Evolutionary conservation across 1,140 invertebrate species (phyloP), one percentile per base, ranked within the genome.

Genomic region (Bursaphelenchus mucronatus): DNA sequence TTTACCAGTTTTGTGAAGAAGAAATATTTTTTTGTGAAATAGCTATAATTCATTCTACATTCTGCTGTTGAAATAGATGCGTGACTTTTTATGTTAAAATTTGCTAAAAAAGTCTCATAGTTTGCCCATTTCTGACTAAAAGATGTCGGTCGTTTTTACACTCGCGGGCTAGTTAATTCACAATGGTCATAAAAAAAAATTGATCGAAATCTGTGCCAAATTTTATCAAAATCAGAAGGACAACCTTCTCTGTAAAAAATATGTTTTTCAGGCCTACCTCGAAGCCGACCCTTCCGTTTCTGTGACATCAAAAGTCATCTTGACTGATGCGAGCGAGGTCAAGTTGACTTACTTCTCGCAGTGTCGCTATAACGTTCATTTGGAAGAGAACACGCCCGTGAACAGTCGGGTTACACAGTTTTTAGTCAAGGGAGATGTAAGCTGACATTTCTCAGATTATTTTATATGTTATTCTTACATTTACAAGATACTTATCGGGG

Each of bases 301-400:
- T 21, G 46, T 65, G 30, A 40, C 40, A 13, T 21, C 71, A 39
- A 64, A 55, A 53, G 46, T 75, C 21, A 51, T 59, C 17, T 54
- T 73, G 44, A 76, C 40, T 39, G 71, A 73, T 41, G 59, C 67
- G 17, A 61, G 68, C 6, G 71, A 73, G 49, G 70, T 73, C 15
- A 56, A 54, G 40, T 44, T 73, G 17, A 71, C 71, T 8, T 75
- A 73, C 52, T 73, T 73, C 50, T 50, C 73, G 11, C 74, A 73
- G 52, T 73, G 71, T 47, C 74, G 67, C 46, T 73, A 73, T 46
- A 63, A 68, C 10, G 46, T 52, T 10, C 74, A 76, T 54, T 65
- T 73, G 30, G 40, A 62, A 21, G 71, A 73, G 64, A 73, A 73
- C 40, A 46, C 61, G 9, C 52, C 62, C 46, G 52, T 68, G 11